These are phyloP conservation scores for Otus scops DNA, from an alignment of 2,797 vertebrate species.

Conservation along the genomic window DNA sequence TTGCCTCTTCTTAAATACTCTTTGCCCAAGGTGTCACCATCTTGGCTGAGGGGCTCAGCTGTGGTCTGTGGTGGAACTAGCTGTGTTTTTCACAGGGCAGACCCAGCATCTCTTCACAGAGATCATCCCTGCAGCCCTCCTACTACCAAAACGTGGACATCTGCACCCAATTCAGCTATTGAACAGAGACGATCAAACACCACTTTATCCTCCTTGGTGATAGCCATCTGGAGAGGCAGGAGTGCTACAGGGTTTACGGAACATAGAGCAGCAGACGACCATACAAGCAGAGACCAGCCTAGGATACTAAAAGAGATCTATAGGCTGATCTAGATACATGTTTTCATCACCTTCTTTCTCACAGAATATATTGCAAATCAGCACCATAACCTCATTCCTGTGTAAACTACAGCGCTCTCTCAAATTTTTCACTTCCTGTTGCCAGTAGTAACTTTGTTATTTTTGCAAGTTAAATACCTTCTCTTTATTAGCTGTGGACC, in stretches of 20 bases:
- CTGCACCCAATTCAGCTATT: neutral
- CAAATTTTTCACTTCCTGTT: neutral
- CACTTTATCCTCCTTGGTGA: neutral
- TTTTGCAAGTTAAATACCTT: neutral
- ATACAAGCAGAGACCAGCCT: neutral
- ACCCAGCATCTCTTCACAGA: neutral
- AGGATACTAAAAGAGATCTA: neutral
- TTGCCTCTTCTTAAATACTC: neutral
- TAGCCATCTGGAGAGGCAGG: neutral
- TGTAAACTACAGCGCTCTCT: neutral
- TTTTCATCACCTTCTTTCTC: neutral
- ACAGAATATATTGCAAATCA: neutral
- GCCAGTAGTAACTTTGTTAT: neutral
- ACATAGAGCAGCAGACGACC: neutral
- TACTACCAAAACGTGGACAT: accelerated
- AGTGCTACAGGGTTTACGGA: neutral
- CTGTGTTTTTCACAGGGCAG: neutral
- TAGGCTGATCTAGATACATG: neutral
- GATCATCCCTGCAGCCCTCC: neutral
- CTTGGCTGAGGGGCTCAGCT: neutral
- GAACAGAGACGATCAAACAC: neutral
- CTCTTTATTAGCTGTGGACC: neutral
- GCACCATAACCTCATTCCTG: neutral
- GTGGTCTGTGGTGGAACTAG: neutral
- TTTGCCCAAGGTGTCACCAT: neutral